phyloP scores from a whole-genome alignment of 2,888 invertebrate species.

The Epistrophe grossulariae region DNA sequence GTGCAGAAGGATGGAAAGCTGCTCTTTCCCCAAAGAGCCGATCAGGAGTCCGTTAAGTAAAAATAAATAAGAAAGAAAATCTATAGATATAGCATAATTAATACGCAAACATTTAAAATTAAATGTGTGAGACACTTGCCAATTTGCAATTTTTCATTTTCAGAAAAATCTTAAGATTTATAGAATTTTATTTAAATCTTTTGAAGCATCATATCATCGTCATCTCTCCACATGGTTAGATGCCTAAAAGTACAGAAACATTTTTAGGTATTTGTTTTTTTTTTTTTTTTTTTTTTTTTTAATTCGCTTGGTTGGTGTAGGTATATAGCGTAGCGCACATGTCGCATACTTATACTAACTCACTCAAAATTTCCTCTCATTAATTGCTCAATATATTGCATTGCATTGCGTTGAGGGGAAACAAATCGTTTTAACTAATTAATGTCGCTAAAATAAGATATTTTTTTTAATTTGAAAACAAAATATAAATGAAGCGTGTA shows the following conservation, averaged over 20 bases:
- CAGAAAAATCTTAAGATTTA: background rate
- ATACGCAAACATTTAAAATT: background rate
- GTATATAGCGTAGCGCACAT: background rate
- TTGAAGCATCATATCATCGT: background rate
- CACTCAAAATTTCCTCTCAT: slow-evolving; percentile 57
- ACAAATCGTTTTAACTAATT: slow-evolving; percentile 57
- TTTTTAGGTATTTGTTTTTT: background rate
- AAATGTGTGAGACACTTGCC: background rate
- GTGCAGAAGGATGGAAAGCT: too few relatives aligned
- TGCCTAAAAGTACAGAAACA: slow-evolving; percentile 62
- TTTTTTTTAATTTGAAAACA: slow-evolving; percentile 28
- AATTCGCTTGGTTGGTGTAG: slow-evolving; percentile 25
- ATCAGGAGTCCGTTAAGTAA: too few relatives aligned
- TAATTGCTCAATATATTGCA: slow-evolving; percentile 55
- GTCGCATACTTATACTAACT: background rate
- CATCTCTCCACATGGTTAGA: slow-evolving; percentile 65
- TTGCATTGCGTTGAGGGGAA: background rate
- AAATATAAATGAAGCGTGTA: slow-evolving; percentile 53
- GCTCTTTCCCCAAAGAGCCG: too few relatives aligned
- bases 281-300: background rate
- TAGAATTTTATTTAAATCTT: background rate
- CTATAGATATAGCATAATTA: background rate
- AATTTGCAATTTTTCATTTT: background rate
- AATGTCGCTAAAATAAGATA: slow-evolving; percentile 34
- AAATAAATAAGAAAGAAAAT: too few relatives aligned